Evolutionary conservation across 2,113 vertebrate species (phyloP).

Genomic region (Sphaerodactylus townsendi): DNA sequence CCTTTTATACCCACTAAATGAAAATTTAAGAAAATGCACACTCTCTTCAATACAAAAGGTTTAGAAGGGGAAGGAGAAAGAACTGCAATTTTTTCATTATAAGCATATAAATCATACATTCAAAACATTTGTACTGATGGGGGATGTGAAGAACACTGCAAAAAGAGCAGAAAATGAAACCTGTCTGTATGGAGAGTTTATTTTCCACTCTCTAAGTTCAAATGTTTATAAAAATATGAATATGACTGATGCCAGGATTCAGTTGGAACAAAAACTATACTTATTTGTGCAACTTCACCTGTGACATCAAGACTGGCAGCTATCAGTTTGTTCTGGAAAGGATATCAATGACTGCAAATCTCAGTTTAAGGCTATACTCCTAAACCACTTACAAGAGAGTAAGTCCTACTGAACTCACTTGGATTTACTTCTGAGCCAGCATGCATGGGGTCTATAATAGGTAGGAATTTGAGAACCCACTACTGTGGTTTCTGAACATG

Average conservation of each 20-base stretch:
- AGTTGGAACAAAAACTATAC: neutral
- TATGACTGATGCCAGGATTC: neutral
- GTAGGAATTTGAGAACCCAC: neutral
- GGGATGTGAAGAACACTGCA: slow-evolving; percentile 41
- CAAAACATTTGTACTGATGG: slow-evolving; percentile 15
- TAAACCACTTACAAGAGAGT: neutral
- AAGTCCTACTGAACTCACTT: neutral
- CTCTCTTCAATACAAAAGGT: slow-evolving; percentile 13
- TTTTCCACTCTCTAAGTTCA: neutral
- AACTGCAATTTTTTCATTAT: slow-evolving; percentile 10
- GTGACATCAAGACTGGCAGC: neutral
- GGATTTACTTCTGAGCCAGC: neutral
- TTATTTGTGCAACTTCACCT: neutral
- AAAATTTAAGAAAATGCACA: slow-evolving; percentile 12
- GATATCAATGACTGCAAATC: neutral
- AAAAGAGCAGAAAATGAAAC: slow-evolving; percentile 1
- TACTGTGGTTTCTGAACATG: neutral
- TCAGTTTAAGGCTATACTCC: neutral
- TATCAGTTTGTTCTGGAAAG: neutral
- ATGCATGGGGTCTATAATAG: neutral
- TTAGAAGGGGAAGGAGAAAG: slow-evolving; percentile 33
- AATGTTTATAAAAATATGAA: neutral
- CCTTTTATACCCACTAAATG: slow-evolving; percentile 21
- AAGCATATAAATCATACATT: slow-evolving; percentile 22
- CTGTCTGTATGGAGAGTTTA: slow-evolving; percentile 9